These are phyloP conservation scores for Cephus nigrinus DNA, from an alignment of 2,888 invertebrate species.

Conservation along the genomic window DNA sequence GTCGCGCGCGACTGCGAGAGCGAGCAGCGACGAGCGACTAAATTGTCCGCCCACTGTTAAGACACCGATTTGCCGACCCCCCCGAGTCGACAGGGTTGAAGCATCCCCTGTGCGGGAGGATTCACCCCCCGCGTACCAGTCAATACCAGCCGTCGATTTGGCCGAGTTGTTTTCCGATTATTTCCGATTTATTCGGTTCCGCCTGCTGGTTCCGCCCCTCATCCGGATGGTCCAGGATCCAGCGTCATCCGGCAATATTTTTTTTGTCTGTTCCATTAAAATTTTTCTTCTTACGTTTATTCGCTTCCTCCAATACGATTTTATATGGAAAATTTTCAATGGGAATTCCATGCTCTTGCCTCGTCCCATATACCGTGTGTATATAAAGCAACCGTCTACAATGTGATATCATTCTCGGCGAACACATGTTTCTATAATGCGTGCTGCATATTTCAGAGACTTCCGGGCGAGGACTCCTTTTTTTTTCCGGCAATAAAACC, in stretches of 20 bases:
- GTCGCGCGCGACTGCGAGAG: conserved; percentile 18
- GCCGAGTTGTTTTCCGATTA: conserved; percentile 54
- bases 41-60: conserved; percentile 62
- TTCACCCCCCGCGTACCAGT: conserved; percentile 39
- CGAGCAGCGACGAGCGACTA: conserved; percentile 48
- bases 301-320: too few species aligned
- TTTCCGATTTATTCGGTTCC: conserved; percentile 42
- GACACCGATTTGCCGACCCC: conserved; percentile 52
- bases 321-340: too few species aligned
- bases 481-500: conserved; percentile 51
- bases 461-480: conserved; percentile 34
- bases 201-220: too few species aligned
- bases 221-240: too few species aligned
- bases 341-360: too few species aligned
- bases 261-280: too few species aligned
- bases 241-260: too few species aligned
- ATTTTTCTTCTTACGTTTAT: too few species aligned
- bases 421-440: conserved; percentile 2
- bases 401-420: background rate
- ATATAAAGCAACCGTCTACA: too few species aligned
- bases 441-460: conserved; percentile 39
- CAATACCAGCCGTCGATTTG: conserved; percentile 53
- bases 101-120: conserved; percentile 25
- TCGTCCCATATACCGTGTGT: too few species aligned
- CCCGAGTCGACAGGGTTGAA: conserved; percentile 24